These are phyloP conservation scores for Lordiphosa fenestrarum DNA, from an alignment of 2,888 invertebrate genomes.

Conservation along the genomic window DNA sequence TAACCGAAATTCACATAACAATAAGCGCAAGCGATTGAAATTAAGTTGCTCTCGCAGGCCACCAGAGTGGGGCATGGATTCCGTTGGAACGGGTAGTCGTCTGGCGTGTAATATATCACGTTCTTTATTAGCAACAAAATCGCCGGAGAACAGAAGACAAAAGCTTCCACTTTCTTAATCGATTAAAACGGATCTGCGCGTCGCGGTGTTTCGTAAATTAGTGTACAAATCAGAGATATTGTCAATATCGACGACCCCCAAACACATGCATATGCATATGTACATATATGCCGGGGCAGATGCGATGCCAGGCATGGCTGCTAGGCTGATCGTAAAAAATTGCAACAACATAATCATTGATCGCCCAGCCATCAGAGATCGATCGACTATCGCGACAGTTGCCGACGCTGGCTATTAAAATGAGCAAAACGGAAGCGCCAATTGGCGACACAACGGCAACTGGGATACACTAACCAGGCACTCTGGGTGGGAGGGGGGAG, in stretches of 20 bases:
- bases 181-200: constrained; percentile 56
- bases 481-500: too few relatives aligned
- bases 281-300: constrained; percentile 1
- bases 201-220: constrained; percentile 73
- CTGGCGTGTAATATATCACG: constrained; percentile 71
- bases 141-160: constrained; percentile 31
- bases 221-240: constrained; percentile 36
- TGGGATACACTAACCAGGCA: constrained; percentile 24
- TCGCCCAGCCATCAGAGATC: constrained; percentile 26
- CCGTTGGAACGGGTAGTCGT: constrained; percentile 1
- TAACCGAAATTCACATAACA: constrained; percentile 46
- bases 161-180: constrained; percentile 61
- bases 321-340: constrained; percentile 59
- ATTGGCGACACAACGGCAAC: constrained; percentile 13
- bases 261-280: constrained; percentile 15
- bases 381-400: constrained; percentile 52
- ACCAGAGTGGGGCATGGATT: constrained; percentile 37
- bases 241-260: constrained; percentile 21
- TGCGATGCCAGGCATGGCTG: constrained; percentile 29
- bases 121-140: constrained; percentile 67
- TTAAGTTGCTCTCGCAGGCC: constrained; percentile 65
- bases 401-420: constrained; percentile 51
- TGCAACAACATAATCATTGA: constrained; percentile 68
- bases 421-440: background rate
- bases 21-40: constrained; percentile 64